These are phyloP conservation scores for Pteronura brasiliensis DNA, from an alignment of 2,113 vertebrate species.

Conservation along the genomic window DNA sequence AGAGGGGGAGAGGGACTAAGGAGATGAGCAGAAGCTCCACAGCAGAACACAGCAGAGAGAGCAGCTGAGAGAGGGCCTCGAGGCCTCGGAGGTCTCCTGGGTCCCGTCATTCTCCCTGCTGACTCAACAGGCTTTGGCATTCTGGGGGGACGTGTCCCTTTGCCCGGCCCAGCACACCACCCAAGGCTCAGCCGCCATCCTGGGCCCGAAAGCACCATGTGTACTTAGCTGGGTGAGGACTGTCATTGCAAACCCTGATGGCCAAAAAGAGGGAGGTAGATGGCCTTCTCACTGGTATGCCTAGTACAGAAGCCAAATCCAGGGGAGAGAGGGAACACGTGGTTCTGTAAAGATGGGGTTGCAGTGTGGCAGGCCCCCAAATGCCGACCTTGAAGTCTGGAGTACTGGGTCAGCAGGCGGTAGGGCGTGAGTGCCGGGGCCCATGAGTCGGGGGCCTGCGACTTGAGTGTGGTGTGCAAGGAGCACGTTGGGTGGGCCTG, in stretches of 20 bases:
- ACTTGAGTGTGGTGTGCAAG: rapidly evolving
- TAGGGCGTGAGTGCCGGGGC: not conserved
- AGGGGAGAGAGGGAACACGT: not conserved
- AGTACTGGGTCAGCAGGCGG: not conserved
- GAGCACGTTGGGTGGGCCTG: not conserved
- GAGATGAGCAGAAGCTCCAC: not conserved
- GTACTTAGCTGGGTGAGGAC: not conserved
- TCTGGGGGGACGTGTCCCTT: not conserved
- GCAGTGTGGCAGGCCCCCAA: not conserved
- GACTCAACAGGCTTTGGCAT: not conserved
- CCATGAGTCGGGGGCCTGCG: rapidly evolving
- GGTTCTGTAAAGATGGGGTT: not conserved
- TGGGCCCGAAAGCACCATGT: not conserved
- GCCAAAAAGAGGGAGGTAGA: not conserved
- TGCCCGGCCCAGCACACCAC: not conserved
- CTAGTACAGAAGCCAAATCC: not conserved
- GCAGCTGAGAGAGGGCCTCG: not conserved
- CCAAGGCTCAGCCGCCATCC: not conserved
- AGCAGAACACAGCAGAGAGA: not conserved
- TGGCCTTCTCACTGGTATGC: not conserved
- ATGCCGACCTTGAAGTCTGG: not conserved
- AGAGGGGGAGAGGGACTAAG: not conserved
- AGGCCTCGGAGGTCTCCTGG: not conserved
- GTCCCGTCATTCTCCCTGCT: not conserved
- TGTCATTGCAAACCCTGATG: not conserved